Base-by-base conservation (phyloP, 2,888 invertebrate genomes). In the Syrista parreyssii region DNA sequence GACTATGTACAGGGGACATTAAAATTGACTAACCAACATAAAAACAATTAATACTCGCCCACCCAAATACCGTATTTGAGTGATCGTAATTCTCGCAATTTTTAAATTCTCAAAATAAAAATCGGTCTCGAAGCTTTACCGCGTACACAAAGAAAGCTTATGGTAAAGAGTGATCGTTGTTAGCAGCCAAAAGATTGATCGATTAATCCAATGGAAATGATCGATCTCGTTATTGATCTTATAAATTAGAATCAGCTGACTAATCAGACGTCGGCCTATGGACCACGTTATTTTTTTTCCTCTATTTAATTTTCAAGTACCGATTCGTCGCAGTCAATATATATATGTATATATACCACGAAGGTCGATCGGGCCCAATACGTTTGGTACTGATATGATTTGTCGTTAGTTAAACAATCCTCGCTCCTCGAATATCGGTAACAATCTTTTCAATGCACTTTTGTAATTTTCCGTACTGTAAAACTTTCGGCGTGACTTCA, bases 401-500 rank as follows among this genome's bases (percentile, higher is more conserved):
- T 23, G 23, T 55, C 6, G 23, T 23, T 55, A 55, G 23, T 55
- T 23, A 23, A 71, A 71, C 30, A 71, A 31, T 1, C 75, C 78
- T 31, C 72, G 72, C 30, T 68, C 68, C 68, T 78, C 78, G 68
- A 78, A 78, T 33, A 75, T 55, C 12, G 68, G 75, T 3, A 78
- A 71, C 12, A 78, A 40, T 68, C 78, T 78, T 15, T 72, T 78
- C 4, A 78, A 31, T 11, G 78, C 69, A 30, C n/a, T 34, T 68
- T 36, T 78, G 78, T 68, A 78, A 30, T 78, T 74, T 15, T 78
- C 78, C 34, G 71, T 75, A 3, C 71, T 32, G 72, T 72, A 75
- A 40, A 75, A 71, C 32, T 72, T 78, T 4, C 78, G 71, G 36
- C 30, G 69, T 35, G 68, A 72, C 12, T 40, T 35, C 6, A 34